A percentile compares a stretch with the other conserved stretches of the same genome.
phyloP scores from a whole-genome alignment of 1,140 invertebrate genomes.

The Orchestia grillus region DNA sequence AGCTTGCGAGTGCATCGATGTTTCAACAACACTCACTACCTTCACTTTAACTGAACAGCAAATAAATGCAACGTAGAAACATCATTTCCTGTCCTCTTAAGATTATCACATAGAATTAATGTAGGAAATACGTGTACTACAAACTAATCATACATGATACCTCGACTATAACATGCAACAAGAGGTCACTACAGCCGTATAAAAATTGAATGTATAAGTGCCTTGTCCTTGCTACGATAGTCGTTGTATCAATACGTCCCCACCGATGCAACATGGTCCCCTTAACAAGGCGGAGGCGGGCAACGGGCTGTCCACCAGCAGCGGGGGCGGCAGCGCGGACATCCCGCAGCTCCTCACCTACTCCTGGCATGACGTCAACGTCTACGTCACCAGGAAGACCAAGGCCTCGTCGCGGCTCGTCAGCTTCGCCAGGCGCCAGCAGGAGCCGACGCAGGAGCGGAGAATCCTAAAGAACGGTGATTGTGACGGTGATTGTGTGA shows the following conservation, averaged over 20 bases:
- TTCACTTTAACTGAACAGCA: neutral
- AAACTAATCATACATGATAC: no score
- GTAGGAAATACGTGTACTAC: no score
- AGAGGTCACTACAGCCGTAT: no score
- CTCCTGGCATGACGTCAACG: constrained; percentile 37
- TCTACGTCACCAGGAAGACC: constrained; percentile 23
- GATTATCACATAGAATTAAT: neutral
- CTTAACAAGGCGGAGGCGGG: neutral
- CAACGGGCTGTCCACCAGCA: neutral
- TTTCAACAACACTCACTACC: neutral
- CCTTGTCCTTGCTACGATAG: no score
- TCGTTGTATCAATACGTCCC: no score
- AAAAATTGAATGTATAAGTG: no score
- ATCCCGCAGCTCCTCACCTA: neutral
- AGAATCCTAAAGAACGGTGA: constrained; percentile 35
- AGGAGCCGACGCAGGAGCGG: neutral
- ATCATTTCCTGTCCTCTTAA: neutral
- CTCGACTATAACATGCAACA: no score
- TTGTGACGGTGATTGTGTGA: neutral
- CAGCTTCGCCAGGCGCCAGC: neutral
- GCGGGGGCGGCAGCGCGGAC: neutral
- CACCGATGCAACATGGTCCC: no score
- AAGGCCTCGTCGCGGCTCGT: neutral
- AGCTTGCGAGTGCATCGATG: no score
- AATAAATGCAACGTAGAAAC: neutral